Conservation (phyloP, 2,113 vertebrate genomes). For the Scopus umbretta region DNA sequence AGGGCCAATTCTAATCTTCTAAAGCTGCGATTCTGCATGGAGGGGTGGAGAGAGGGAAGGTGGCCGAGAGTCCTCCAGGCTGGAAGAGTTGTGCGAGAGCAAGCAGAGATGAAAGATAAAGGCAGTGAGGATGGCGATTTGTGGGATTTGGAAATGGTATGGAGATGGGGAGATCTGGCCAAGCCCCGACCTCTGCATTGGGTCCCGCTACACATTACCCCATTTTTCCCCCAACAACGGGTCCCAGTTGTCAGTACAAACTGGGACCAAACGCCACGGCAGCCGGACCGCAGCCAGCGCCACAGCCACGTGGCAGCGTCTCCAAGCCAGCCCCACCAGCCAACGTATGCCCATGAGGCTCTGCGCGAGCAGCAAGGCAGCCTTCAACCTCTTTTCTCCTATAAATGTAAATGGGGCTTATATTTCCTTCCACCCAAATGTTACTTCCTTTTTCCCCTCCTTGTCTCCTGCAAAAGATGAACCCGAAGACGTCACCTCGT, state of each 20-base stretch:
- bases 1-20: background rate
- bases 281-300: rapidly evolving
- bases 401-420: background rate
- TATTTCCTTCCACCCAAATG: background rate
- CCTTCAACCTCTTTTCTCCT: background rate
- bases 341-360: rapidly evolving
- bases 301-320: rapidly evolving
- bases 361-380: rapidly evolving
- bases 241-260: background rate
- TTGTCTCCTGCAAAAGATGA: background rate
- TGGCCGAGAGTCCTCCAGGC: background rate
- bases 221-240: rapidly evolving
- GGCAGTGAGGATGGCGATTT: rapidly evolving
- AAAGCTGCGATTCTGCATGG: background rate
- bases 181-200: rapidly evolving
- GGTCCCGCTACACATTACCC: no score
- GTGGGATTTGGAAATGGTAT: background rate
- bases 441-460: background rate
- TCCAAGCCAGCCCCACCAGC: background rate
- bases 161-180: background rate
- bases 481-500: background rate
- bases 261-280: background rate
- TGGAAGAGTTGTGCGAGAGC: background rate
- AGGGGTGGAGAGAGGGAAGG: background rate
- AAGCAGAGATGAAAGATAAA: background rate